These are phyloP conservation scores for Thymallus thymallus DNA, from an alignment of 2,113 vertebrate genomes.

Conservation along the genomic window DNA sequence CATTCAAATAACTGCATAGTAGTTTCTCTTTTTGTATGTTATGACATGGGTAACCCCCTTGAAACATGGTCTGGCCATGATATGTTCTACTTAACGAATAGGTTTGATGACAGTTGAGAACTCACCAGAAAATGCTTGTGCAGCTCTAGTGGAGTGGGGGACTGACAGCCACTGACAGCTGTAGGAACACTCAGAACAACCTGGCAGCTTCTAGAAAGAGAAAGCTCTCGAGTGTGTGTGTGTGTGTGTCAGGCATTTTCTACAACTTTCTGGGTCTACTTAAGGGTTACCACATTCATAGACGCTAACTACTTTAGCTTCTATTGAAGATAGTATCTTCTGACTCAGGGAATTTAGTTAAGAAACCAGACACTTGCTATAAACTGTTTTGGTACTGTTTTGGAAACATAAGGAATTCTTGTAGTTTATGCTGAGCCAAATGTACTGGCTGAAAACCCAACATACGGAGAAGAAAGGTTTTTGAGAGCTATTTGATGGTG, in stretches of 20 bases:
- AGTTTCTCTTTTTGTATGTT: background rate
- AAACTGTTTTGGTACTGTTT: too few relatives aligned
- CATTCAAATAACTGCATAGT: background rate
- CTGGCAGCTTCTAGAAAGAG: constrained; percentile 74
- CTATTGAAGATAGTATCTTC: too few relatives aligned
- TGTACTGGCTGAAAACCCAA: too few relatives aligned
- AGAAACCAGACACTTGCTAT: too few relatives aligned
- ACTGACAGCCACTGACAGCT: constrained; percentile 59
- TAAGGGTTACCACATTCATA: too few relatives aligned
- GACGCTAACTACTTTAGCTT: too few relatives aligned
- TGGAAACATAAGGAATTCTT: too few relatives aligned
- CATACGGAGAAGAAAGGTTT: too few relatives aligned
- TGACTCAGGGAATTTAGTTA: too few relatives aligned
- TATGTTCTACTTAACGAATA: constrained; percentile 73
- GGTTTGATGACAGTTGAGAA: constrained; percentile 75
- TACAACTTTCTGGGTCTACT: background rate
- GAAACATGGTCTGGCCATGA: constrained; percentile 61
- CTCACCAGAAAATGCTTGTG: constrained; percentile 67
- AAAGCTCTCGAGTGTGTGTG: constrained; percentile 30
- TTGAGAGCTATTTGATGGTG: too few relatives aligned
- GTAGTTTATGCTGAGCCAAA: too few relatives aligned
- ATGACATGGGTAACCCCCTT: constrained; percentile 34
- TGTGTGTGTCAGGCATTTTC: background rate
- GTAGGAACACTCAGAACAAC: constrained; percentile 42
- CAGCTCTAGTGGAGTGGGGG: constrained; percentile 33